phyloP scores from a whole-genome alignment of 1,140 invertebrate genomes.

The Cheumatopsyche charites region DNA sequence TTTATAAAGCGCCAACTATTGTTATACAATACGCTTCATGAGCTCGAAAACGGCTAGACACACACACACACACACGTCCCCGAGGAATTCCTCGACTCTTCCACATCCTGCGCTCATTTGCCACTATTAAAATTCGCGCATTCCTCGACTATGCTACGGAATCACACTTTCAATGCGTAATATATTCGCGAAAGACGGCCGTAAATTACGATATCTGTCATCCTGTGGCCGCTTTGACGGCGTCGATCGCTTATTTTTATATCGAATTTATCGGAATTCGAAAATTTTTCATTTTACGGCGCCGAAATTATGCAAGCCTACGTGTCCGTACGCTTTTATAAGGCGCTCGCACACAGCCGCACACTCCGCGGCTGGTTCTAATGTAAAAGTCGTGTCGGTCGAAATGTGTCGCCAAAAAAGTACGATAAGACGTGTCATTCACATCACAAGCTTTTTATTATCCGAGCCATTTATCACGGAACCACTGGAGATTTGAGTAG shows the following conservation, averaged over 20 bases:
- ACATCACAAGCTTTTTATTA: constrained; percentile 34
- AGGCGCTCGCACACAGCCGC: not conserved
- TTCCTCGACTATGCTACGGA: too few relatives aligned
- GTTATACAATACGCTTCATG: constrained; percentile 11
- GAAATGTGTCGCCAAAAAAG: constrained; percentile 39
- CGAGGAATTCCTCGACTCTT: not conserved
- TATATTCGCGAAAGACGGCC: not conserved
- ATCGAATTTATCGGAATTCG: constrained; percentile 1
- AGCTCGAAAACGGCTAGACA: not conserved
- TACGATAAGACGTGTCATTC: constrained; percentile 42
- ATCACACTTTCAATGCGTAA: too few relatives aligned
- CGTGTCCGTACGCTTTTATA: too few relatives aligned
- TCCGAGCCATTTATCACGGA: constrained; percentile 39
- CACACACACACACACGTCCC: not conserved
- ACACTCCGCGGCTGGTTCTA: constrained; percentile 21
- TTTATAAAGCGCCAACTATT: constrained; percentile 35
- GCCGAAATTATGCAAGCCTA: constrained; percentile 19
- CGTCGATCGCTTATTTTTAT: not conserved
- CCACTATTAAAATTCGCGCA: not conserved
- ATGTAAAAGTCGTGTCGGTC: constrained; percentile 42
- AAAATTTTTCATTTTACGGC: constrained; percentile 17
- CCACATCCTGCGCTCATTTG: not conserved
- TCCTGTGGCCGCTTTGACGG: not conserved
- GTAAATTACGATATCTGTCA: constrained; percentile 14
- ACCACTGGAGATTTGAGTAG: constrained; percentile 30